Base-by-base conservation (phyloP, 2,797 vertebrate genomes). In the Trichosurus vulpecula region DNA sequence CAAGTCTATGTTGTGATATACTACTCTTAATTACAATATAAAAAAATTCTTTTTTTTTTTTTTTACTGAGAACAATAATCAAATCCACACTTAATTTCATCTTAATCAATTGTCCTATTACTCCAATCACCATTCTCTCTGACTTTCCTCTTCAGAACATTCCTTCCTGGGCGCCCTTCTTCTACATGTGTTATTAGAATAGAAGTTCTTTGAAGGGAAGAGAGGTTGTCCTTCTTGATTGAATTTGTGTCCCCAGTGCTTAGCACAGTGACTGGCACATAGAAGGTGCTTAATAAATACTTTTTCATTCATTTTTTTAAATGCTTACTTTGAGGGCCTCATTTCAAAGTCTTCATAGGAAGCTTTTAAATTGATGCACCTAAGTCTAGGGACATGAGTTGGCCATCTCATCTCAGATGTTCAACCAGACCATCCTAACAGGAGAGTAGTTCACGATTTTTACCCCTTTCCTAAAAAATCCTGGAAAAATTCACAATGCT, bases 281-380 rank as follows among this genome's bases (percentile, higher is more conserved):
- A 47, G 19, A 19, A 47, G n/a, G 22, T 47, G 19, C 41, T 81
- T 41, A 81, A 81, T 74, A 74, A 41, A 25, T 47, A 51, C 74
- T 27, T 47, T 81, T 87, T 27, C 41, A 87, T 87, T 87, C 0
- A 27, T 87, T 51, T 87, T 81, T 51, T 51, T 2, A 14, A 81
- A 27, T 51, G 22, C 2, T 47, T 87, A 11, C 41, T 47, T 87
- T 87, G 66, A 81, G 66, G 47, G 66, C 57, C 1, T 95, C 91
- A 66, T 52, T 57, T 94, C 81, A 92, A n/a, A 74, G 56, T 94
- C 56, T 94, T 94, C 91, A 96, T 90, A 89, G 92, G 52, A 97
- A 92, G 51, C 47, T 96, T 41, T 58, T 93, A 54, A 93, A 92
- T 51, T 27, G 25, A 47, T 87, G 0, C 25, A 12, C 41, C 74